Base-by-base conservation (phyloP, 2,888 invertebrate genomes). In the Lathronympha strigana region DNA sequence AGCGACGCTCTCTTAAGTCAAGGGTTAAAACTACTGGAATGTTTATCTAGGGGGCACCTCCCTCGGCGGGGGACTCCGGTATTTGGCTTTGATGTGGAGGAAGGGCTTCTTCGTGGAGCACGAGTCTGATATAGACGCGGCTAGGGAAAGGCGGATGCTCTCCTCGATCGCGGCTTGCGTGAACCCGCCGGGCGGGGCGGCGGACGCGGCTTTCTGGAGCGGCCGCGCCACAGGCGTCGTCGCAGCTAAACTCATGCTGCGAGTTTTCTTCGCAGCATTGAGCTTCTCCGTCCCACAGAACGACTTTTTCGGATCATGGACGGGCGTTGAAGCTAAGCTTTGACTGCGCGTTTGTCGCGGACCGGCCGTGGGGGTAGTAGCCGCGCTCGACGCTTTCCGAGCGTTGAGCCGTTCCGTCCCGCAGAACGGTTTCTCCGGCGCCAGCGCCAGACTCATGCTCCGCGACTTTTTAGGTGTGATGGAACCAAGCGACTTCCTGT, bases 81-180 rank as follows among this genome's bases (percentile, higher is more conserved):
- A 95, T 84, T 95, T 95, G 83, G 95, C 94, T 79, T 95, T 94
- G 79, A 95, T 95, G 89, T 95, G 95, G 74, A 95, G 89, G 84
- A 94, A 95, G 72, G 93, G 91, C 73, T 92, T 91, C 76, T 93
- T 92, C 68, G 87, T 72, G 49, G 79, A 78, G 66, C 75, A 80
- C 68, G 84, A 79, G 71, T 87, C 88, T n/a, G 80, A 84, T 67
- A 90, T 84, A 70, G 71, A 80, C 45, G 90, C 92, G 25, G 88
- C 89, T 8, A 92, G 78, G 5, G 91, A 89, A 67, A 86, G 83
- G 0, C 90, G 69, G 73, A 92, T 89, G 74, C 89, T 90, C 75
- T 90, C 91, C 73, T 92, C 92, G 54, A 92, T 92, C 70, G 90
- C 88, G 64, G 92, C 91, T 71, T 92, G 90, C 70, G 92, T 91